phyloP scores from a whole-genome alignment of 2,113 vertebrate species.

The Cyprinodon variegatus region DNA sequence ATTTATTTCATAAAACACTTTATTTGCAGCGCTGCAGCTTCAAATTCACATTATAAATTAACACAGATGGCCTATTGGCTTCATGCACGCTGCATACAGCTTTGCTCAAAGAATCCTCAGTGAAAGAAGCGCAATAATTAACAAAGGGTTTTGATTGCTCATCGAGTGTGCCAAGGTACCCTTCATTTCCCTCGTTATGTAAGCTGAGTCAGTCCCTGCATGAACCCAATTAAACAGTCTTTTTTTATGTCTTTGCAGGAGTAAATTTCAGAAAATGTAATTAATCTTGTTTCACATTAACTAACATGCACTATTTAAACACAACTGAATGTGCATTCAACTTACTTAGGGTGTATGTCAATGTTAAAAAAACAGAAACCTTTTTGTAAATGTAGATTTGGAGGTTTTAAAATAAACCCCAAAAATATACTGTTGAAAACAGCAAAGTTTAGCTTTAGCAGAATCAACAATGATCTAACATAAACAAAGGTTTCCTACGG shows the following conservation, averaged over 20 bases:
- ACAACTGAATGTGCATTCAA: background rate
- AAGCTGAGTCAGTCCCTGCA: background rate
- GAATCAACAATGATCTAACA: background rate
- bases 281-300: background rate
- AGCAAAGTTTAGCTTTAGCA: background rate
- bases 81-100: background rate
- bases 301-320: too few relatives aligned
- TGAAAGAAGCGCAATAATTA: background rate
- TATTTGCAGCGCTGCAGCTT: background rate
- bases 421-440: too few relatives aligned
- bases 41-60: background rate
- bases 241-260: background rate
- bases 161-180: background rate
- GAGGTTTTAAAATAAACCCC: background rate
- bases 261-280: background rate
- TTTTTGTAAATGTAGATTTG: background rate
- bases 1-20: background rate
- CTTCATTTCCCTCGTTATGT: background rate
- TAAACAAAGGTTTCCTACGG: background rate
- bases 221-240: background rate
- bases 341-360: background rate
- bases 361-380: background rate
- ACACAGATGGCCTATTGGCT: background rate
- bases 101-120: background rate
- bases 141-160: background rate